These are phyloP conservation scores for Austrofundulus limnaeus DNA, from an alignment of 2,113 vertebrate species.

Conservation along the genomic window DNA sequence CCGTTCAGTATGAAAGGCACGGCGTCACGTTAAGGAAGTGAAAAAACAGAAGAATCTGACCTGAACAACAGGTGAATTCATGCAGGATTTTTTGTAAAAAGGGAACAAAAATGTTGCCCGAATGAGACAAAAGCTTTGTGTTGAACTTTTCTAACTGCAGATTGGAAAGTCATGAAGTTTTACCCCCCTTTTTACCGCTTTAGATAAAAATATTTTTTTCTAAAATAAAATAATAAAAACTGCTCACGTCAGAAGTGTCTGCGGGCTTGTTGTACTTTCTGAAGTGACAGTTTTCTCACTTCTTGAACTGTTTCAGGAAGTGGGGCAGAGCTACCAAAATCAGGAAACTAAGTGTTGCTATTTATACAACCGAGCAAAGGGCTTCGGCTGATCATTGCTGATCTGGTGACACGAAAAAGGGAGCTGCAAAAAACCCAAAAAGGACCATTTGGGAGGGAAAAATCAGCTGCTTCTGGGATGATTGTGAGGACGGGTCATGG, in stretches of 20 bases:
- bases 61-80: slow-evolving; percentile 30
- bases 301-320: slow-evolving; percentile 81
- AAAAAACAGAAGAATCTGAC: slow-evolving; percentile 47
- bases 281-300: slow-evolving; percentile 53
- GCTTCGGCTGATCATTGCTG: slow-evolving; percentile 41
- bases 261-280: slow-evolving; percentile 23
- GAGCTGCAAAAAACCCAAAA: not conserved
- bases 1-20: too few relatives aligned
- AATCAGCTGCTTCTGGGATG: slow-evolving; percentile 34
- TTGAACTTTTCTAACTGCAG: not conserved
- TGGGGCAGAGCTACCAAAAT: slow-evolving; percentile 69
- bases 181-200: not conserved
- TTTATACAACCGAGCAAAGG: slow-evolving; percentile 65
- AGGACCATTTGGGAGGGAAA: slow-evolving; percentile 8
- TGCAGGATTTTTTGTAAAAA: slow-evolving; percentile 6
- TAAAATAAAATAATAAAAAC: too few relatives aligned
- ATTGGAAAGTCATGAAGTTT: too few relatives aligned
- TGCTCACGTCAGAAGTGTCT: not conserved
- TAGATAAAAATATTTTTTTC: not conserved
- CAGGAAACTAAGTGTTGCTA: slow-evolving; percentile 79
- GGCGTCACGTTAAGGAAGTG: slow-evolving; percentile 48
- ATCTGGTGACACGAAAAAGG: slow-evolving; percentile 7
- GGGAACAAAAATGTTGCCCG: not conserved
- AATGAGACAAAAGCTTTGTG: not conserved
- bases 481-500: slow-evolving; percentile 61